A percentile compares a stretch with the other conserved stretches of the same genome.
Evolutionary conservation across 2,888 invertebrate species (phyloP).

Genomic region (Syritta pipiens): DNA sequence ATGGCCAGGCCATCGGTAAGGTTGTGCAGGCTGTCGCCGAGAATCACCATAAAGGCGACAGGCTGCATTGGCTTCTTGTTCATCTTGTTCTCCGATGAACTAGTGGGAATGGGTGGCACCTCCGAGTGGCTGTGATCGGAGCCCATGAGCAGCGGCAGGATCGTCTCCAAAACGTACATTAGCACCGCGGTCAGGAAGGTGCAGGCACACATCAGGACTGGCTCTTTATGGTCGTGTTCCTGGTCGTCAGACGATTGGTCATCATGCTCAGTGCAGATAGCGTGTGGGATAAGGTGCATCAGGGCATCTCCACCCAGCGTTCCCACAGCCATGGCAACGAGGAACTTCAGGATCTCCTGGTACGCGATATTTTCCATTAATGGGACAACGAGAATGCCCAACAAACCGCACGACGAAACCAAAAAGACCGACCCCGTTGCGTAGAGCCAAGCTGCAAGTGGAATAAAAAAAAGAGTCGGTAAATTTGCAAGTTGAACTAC

Average conservation of each 20-base stretch:
- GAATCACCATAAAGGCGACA: slow-evolving; percentile 88
- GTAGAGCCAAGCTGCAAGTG: slow-evolving; percentile 85
- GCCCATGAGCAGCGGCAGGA: slow-evolving; percentile 82
- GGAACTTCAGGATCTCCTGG: slow-evolving; percentile 86
- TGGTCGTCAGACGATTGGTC: slow-evolving; percentile 1
- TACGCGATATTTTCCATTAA: slow-evolving; percentile 85
- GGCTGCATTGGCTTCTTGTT: slow-evolving; percentile 82
- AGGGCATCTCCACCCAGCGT: slow-evolving; percentile 89
- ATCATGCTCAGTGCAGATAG: slow-evolving; percentile 74
- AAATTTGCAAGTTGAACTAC: no score
- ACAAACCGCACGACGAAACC: slow-evolving; percentile 86
- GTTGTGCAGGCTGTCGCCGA: slow-evolving; percentile 90
- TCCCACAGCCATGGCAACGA: slow-evolving; percentile 89
- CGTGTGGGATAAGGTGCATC: slow-evolving; percentile 86
- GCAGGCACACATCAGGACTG: slow-evolving; percentile 84
- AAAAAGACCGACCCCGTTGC: slow-evolving; percentile 84
- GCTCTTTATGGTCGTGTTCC: slow-evolving; percentile 79
- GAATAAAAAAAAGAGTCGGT: slow-evolving; percentile 70
- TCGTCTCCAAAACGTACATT: slow-evolving; percentile 86
- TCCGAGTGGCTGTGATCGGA: slow-evolving; percentile 75
- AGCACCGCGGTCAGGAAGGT: slow-evolving; percentile 85
- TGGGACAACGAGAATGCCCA: slow-evolving; percentile 87
- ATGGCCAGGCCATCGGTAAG: slow-evolving; percentile 90
- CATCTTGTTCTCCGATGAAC: slow-evolving; percentile 78
- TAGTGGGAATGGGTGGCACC: slow-evolving; percentile 38